These are phyloP conservation scores for Halichondria panicea DNA, from an alignment of 37 sponge, comb jelly and placozoan species.

Conservation along the genomic window DNA sequence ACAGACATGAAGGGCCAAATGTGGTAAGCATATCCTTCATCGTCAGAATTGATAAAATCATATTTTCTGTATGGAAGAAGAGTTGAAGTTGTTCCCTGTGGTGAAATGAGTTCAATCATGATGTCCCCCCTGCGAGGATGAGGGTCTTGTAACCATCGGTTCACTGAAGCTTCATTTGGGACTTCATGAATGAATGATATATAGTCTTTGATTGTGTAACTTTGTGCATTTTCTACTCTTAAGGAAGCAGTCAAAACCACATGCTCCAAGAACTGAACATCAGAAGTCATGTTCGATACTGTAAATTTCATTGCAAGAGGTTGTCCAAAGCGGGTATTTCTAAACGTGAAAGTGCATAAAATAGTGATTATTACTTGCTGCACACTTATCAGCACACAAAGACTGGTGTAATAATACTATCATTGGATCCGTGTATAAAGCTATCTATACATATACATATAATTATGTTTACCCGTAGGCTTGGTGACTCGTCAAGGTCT, in stretches of 20 bases:
- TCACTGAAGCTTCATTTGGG: background rate
- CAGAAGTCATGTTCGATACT: too few relatives aligned
- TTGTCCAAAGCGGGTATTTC: too few relatives aligned
- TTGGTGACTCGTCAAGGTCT: constrained; percentile 7
- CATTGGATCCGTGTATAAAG: too few relatives aligned
- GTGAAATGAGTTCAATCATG: constrained; percentile 66
- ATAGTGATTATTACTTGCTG: too few relatives aligned
- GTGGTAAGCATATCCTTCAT: constrained; percentile 51
- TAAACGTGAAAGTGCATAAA: too few relatives aligned
- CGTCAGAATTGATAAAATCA: constrained; percentile 58
- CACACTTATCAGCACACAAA: too few relatives aligned
- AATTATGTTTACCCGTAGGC: background rate
- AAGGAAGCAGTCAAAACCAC: constrained; percentile 33
- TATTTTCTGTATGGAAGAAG: constrained; percentile 49
- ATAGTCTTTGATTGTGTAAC: background rate
- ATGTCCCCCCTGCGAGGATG: constrained; percentile 69
- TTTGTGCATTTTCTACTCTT: background rate
- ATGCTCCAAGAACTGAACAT: constrained; percentile 63
- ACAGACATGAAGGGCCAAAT: constrained; percentile 90
- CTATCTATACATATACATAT: too few relatives aligned
- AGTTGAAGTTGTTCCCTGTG: constrained; percentile 32
- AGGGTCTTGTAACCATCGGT: constrained; percentile 13
- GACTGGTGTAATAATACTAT: too few relatives aligned
- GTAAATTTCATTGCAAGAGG: too few relatives aligned
- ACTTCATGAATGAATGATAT: too few relatives aligned